A percentile compares a stretch with the other conserved stretches of the same genome.
phyloP scores from a whole-genome alignment of 2,797 vertebrate species.

The Valencia hispanica region DNA sequence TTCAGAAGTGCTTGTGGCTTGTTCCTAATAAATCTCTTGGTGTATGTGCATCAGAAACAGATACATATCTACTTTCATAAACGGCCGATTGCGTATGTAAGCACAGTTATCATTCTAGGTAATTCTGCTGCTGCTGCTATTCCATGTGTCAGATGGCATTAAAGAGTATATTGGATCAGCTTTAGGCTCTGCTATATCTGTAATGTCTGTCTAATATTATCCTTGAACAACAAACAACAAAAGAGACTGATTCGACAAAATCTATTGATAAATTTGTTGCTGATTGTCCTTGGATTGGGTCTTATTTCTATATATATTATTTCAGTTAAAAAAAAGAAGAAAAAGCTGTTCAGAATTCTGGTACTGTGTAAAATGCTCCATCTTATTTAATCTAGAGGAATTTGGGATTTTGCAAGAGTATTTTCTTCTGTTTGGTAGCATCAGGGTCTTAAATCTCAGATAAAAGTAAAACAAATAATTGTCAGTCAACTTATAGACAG shows the following conservation, averaged over 20 bases:
- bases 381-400: not conserved
- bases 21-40: not conserved
- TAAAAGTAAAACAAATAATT: not conserved
- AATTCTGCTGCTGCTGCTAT: conserved; percentile 14
- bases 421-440: not conserved
- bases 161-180: conserved; percentile 35
- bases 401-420: not conserved
- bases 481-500: not conserved
- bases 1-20: no score
- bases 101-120: conserved; percentile 12
- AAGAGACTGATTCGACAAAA: conserved; percentile 9
- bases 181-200: conserved; percentile 12
- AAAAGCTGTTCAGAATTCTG: not conserved
- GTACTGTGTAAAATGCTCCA: not conserved
- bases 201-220: not conserved
- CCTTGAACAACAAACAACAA: conserved; percentile 4
- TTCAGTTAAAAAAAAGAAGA: no score
- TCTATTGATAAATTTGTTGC: not conserved
- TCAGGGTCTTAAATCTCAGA: not conserved
- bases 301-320: conserved; percentile 4
- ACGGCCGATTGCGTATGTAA: not conserved
- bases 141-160: conserved; percentile 9
- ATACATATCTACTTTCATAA: no score
- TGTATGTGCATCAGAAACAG: not conserved
- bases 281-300: not conserved